Conservation (phyloP, 2,888 invertebrate genomes). For the Tenthredo mesomela region DNA sequence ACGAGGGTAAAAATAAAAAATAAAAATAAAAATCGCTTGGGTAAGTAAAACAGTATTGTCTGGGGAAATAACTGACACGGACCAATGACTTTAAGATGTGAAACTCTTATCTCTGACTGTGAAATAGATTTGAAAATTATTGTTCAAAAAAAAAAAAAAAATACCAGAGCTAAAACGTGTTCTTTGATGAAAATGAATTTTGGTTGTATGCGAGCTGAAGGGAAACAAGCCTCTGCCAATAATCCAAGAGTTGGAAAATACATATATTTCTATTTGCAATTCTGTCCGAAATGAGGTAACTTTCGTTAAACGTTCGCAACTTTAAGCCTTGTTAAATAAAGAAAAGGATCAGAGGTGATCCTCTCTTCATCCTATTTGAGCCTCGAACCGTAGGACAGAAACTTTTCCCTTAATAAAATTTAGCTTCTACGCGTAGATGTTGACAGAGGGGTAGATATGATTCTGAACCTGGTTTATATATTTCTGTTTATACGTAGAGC, state of each 20-base stretch:
- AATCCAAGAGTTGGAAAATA: not conserved
- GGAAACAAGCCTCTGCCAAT: not conserved
- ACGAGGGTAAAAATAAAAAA: not conserved
- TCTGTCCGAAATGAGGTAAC: not conserved
- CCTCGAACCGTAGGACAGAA: slow-evolving; percentile 22
- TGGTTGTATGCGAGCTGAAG: not conserved
- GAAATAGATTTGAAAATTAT: not conserved
- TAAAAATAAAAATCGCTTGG: not conserved
- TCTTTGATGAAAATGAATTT: not conserved
- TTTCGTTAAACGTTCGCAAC: slow-evolving; percentile 33
- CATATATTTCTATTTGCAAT: slow-evolving; percentile 11
- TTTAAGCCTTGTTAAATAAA: slow-evolving; percentile 38
- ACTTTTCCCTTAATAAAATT: slow-evolving; percentile 30
- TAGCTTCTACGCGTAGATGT: slow-evolving; percentile 15
- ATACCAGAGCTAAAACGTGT: not conserved
- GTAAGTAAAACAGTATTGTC: not conserved
- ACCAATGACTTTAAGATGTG: not conserved
- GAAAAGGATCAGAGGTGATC: slow-evolving; percentile 40
- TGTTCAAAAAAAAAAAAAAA: not conserved
- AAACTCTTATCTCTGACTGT: not conserved
- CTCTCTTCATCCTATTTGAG: slow-evolving; percentile 41
- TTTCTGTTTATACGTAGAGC: slow-evolving; percentile 19
- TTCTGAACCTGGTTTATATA: slow-evolving; percentile 13
- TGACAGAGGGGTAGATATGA: slow-evolving; percentile 31
- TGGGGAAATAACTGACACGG: not conserved